phyloP scores from a whole-genome alignment of 2,113 vertebrate species.

The Deroptyus accipitrinus region DNA sequence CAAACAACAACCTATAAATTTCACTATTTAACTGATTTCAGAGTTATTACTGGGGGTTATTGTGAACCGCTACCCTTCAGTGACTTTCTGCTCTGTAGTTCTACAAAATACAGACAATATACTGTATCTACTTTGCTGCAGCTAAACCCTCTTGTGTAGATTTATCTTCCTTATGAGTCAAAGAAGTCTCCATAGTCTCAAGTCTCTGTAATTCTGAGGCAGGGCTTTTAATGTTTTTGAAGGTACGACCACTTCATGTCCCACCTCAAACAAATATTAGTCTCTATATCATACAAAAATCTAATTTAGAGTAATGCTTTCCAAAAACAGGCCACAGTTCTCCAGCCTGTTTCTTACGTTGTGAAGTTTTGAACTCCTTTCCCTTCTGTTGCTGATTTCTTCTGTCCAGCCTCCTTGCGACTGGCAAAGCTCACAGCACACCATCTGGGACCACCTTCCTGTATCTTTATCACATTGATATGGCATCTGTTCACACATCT shows the following conservation, averaged over 20 bases:
- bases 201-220: background rate
- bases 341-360: background rate
- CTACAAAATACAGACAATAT: background rate
- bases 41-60: background rate
- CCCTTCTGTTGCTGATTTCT: background rate
- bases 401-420: background rate
- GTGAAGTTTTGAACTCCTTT: background rate
- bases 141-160: background rate
- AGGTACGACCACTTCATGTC: background rate
- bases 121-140: background rate
- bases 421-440: background rate
- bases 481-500: conserved; percentile 14
- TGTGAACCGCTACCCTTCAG: background rate
- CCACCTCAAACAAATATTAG: background rate
- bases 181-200: background rate
- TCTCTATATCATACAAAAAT: background rate
- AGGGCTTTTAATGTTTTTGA: background rate
- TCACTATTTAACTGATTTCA: background rate
- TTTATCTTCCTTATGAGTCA: background rate
- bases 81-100: background rate
- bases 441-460: conserved; percentile 2
- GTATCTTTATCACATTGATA: background rate
- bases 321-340: background rate
- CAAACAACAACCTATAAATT: background rate
- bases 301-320: background rate